phyloP scores from a whole-genome alignment of 2,888 invertebrate genomes.

The Saturnia japonica region DNA sequence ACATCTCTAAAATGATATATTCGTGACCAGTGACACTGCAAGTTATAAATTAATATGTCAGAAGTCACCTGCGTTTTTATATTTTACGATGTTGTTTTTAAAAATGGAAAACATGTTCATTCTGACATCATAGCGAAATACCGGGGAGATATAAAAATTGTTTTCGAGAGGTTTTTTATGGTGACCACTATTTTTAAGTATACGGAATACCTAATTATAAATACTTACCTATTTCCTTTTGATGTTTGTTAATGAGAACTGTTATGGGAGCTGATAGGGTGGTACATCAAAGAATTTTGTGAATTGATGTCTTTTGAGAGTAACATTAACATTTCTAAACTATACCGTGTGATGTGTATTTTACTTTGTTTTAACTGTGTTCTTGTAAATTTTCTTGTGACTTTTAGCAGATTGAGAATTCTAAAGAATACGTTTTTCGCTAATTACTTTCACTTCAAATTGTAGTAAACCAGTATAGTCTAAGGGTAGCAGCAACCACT shows the following conservation, averaged over 20 bases:
- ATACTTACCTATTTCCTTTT: conserved; percentile 14
- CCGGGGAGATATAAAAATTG: conserved; percentile 18
- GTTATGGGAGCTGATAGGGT: conserved; percentile 21
- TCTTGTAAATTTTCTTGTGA: background rate
- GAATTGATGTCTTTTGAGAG: conserved; percentile 10
- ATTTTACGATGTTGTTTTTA: conserved; percentile 47
- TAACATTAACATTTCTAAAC: background rate
- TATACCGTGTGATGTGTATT: conserved; percentile 1
- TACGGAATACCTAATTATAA: conserved; percentile 16
- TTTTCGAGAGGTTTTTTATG: conserved; percentile 15
- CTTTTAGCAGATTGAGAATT: background rate
- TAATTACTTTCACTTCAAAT: background rate
- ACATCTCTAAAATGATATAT: conserved; percentile 14
- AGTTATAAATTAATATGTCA: conserved; percentile 59
- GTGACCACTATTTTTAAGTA: conserved; percentile 9
- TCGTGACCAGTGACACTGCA: conserved; percentile 25
- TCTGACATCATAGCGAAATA: conserved; percentile 43
- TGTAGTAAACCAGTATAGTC: no score
- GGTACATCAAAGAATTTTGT: conserved; percentile 14
- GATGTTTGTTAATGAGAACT: conserved; percentile 18
- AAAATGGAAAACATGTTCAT: conserved; percentile 51
- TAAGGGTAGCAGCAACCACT: no score
- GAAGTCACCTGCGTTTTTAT: conserved; percentile 64
- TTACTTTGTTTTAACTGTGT: conserved; percentile 3
- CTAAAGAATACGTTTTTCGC: background rate